These are phyloP conservation scores for Odocoileus hemionus DNA, from an alignment of 2,113 vertebrate species.

Conservation along the genomic window DNA sequence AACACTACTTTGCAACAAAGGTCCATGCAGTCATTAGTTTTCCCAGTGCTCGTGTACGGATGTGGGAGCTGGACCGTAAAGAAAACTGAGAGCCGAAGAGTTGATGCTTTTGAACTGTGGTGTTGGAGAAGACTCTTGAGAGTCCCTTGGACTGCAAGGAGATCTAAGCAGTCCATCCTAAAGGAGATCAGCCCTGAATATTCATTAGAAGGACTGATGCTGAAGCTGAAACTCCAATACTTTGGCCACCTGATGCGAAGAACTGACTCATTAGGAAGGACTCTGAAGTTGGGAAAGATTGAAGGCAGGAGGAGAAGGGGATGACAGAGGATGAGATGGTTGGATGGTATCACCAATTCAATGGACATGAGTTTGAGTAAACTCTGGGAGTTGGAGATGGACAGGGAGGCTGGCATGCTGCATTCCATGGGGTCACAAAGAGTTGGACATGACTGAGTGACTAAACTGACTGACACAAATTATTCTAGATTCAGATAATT, in stretches of 20 bases:
- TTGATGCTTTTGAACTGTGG: background rate
- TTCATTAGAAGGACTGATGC: background rate
- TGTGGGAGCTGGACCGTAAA: background rate
- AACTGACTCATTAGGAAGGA: background rate
- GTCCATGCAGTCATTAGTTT: background rate
- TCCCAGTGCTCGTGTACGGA: background rate
- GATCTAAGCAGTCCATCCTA: background rate
- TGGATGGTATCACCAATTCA: background rate
- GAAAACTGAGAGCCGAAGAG: background rate
- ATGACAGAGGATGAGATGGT: background rate
- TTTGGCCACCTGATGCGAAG: background rate
- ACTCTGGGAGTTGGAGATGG: accelerated
- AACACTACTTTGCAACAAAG: background rate
- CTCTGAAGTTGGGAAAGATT: background rate
- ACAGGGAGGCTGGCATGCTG: background rate
- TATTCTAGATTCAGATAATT: background rate
- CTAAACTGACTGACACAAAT: background rate
- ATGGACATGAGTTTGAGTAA: background rate
- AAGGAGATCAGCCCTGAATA: background rate
- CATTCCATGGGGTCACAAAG: background rate
- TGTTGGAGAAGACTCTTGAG: background rate
- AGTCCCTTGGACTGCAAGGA: background rate
- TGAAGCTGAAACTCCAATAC: background rate
- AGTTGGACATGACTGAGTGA: background rate
- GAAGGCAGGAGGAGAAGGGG: background rate